Percentiles rank a stretch among this genome's conserved stretches.
phyloP scores from a whole-genome alignment of 2,888 invertebrate genomes.

The Gandaritis pyraliata region DNA sequence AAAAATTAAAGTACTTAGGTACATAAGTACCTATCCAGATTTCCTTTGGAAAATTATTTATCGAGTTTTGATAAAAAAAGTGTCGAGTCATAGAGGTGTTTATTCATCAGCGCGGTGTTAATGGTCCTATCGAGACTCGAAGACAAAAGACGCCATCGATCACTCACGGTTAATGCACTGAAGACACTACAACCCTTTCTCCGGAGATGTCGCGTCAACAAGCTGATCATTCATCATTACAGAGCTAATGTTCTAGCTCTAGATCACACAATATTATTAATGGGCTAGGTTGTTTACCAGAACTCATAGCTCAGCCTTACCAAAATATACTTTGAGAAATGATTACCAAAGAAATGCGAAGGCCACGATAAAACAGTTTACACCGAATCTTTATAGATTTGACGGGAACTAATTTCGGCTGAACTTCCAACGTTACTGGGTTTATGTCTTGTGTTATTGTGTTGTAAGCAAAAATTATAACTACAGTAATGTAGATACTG shows the following conservation, averaged over 20 bases:
- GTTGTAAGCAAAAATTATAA: constrained; percentile 69
- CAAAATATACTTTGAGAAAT: neutral
- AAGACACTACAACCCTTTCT: constrained; percentile 72
- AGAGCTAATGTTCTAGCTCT: constrained; percentile 39
- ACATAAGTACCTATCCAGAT: constrained; percentile 6
- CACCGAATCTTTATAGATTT: constrained; percentile 40
- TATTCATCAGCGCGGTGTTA: constrained; percentile 47
- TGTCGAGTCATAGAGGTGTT: constrained; percentile 18
- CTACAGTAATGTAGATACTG: constrained; percentile 65
- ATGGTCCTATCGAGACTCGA: constrained; percentile 62
- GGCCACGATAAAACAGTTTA: constrained; percentile 33
- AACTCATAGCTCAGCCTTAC: neutral
- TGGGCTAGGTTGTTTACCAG: constrained; percentile 18
- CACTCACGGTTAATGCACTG: constrained; percentile 71
- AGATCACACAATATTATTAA: constrained; percentile 22
- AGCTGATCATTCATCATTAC: constrained; percentile 55
- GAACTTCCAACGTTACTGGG: constrained; percentile 50
- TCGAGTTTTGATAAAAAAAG: constrained; percentile 10
- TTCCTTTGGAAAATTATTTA: constrained; percentile 19
- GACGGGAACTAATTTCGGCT: constrained; percentile 49
- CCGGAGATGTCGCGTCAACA: constrained; percentile 51
- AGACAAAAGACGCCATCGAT: constrained; percentile 68
- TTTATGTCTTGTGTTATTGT: constrained; percentile 58
- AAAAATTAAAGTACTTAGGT: neutral
- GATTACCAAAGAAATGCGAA: neutral